phyloP scores from a whole-genome alignment of 2,888 invertebrate species.

The Phlogophora meticulosa region DNA sequence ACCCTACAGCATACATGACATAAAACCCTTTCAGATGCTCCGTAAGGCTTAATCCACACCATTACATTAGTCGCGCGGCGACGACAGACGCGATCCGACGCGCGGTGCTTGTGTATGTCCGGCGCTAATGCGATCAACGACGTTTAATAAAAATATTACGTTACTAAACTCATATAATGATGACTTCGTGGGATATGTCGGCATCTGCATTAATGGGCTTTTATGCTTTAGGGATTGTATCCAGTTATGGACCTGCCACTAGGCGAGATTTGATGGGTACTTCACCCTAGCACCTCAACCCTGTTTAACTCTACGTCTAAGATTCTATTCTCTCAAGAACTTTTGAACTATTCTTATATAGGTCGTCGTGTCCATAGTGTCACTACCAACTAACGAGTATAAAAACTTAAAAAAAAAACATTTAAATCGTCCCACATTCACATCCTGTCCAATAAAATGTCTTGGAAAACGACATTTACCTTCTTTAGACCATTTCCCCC shows the following conservation, averaged over 20 bases:
- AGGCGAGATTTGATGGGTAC: no score
- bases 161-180: slow-evolving; percentile 25
- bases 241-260: not conserved
- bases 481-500: no score
- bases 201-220: slow-evolving; percentile 12
- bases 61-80: slow-evolving; percentile 49
- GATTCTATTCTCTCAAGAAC: no score
- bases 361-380: no score
- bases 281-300: no score
- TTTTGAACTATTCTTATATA: no score
- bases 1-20: slow-evolving; percentile 36
- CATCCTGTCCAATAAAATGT: no score
- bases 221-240: not conserved
- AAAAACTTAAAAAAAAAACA: no score
- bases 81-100: slow-evolving; percentile 57
- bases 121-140: slow-evolving; percentile 38
- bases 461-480: no score
- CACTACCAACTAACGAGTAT: no score
- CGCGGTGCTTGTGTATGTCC: slow-evolving; percentile 30
- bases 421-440: no score
- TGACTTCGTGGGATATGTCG: slow-evolving; percentile 8
- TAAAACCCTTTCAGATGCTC: slow-evolving; percentile 24
- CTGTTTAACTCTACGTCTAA: no score
- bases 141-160: slow-evolving; percentile 47
- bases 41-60: slow-evolving; percentile 54